A percentile compares a stretch with the other conserved stretches of the same genome.
These are phyloP conservation scores for Hymenopus coronatus DNA, from an alignment of 2,888 invertebrate genomes.

Conservation along the genomic window DNA sequence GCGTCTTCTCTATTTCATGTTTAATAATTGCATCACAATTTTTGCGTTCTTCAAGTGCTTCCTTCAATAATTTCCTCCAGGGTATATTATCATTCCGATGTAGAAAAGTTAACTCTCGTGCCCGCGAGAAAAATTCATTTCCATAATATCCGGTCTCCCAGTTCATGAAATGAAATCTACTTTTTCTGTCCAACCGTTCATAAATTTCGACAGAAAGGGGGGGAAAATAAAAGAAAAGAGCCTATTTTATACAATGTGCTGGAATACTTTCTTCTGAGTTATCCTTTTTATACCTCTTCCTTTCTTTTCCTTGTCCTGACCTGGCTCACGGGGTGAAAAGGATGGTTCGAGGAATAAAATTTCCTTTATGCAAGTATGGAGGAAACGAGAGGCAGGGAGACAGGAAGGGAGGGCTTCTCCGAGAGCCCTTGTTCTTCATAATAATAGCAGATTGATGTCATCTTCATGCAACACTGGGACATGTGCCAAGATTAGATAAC, in stretches of 20 bases:
- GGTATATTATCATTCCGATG: background rate
- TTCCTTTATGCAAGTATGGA: background rate
- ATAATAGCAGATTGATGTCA: background rate
- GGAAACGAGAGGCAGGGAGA: background rate
- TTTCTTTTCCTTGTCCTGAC: background rate
- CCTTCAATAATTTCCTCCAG: background rate
- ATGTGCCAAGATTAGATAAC: background rate
- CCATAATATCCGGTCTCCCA: background rate
- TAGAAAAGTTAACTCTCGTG: background rate
- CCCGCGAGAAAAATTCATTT: background rate
- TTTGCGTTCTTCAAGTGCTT: no score
- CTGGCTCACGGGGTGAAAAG: background rate
- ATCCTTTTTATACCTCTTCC: background rate
- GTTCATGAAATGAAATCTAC: background rate
- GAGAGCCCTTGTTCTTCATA: background rate
- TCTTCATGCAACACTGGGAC: background rate
- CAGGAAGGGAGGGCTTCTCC: background rate
- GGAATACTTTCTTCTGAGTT: background rate
- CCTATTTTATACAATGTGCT: background rate
- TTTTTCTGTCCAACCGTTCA: background rate
- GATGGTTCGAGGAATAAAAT: background rate
- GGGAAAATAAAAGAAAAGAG: background rate
- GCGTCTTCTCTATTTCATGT: no score
- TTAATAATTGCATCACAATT: no score
- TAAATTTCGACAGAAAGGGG: background rate